Evolutionary conservation across 53 echinoderm and acorn worm species (phyloP), one percentile per base, ranked within the genome.

Genomic region (Echinarachnius parma): DNA sequence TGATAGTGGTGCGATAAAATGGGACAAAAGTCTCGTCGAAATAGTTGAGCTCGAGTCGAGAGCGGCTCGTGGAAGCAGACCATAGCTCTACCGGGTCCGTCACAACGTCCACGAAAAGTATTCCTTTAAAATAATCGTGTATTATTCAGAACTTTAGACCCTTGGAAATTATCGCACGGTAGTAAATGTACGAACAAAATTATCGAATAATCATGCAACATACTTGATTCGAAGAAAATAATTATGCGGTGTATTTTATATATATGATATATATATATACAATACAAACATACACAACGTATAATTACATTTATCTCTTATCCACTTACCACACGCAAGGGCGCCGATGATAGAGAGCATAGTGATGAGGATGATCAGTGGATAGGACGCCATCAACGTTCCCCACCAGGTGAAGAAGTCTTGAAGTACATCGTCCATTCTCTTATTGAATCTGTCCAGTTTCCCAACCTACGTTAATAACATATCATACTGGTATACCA

Each of bases 31-130:
- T 59, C 18, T 90, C 70, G 61, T 94, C 94, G 52, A 57, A 94
- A 36, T 84, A 94, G 23, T 84, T 77, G 48, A 87, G 90, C 82
- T 94, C 87, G 2, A 72, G 62, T 36, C 89, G 84, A 5, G 86
- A 87, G 20, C 90, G 81, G 49, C 94, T 94, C 5, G 81, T 62
- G 13, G 77, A 66, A 1, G 81, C 90, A 26, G 89, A 89, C 94
- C 94, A 94, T 0, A 94, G 79, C 39, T 90, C 87, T 1, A 94
- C 89, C 1, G 94, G 94, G 58, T 94, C 94, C 0, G 89, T 89
- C 2, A 89, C 87, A 44, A 94, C 78, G 21, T 66, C 66, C 10
- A 90, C 64, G 39, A 89, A 48, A 30, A 64, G 26, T 34, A 88
- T 78, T 8, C 70, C 70, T 69, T 28, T 0, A 8, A n/a, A n/a